A percentile compares a stretch with the other conserved stretches of the same genome.
These are phyloP conservation scores for Brachypteracias leptosomus DNA, from an alignment of 2,113 vertebrate species.

Conservation along the genomic window DNA sequence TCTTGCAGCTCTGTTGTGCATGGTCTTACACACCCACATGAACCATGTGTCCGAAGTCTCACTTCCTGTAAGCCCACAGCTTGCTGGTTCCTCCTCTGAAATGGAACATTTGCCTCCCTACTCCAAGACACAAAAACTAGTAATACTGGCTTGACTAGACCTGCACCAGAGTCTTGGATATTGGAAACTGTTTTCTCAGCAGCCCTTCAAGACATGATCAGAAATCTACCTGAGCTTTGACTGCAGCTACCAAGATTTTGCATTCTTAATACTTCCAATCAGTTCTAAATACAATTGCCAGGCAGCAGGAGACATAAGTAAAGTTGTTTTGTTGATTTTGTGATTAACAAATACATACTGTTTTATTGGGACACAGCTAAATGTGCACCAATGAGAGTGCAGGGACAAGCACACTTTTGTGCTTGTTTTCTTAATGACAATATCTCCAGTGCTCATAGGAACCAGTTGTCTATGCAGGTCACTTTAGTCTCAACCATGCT, in stretches of 20 bases:
- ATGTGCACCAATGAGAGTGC: accelerated
- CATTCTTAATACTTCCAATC: not conserved
- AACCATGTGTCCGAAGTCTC: not conserved
- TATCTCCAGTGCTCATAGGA: not conserved
- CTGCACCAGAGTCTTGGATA: not conserved
- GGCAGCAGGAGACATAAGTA: not conserved
- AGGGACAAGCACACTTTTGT: not conserved
- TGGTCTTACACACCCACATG: not conserved
- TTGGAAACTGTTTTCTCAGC: not conserved
- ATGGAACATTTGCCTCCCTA: not conserved
- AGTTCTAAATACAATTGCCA: not conserved
- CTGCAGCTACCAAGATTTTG: not conserved
- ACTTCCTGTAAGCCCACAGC: not conserved
- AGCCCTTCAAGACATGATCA: not conserved
- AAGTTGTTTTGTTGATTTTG: not conserved
- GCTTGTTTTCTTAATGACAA: not conserved
- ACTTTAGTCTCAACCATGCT: not conserved
- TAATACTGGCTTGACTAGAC: not conserved
- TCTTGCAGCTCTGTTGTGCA: not conserved
- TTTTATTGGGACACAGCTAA: not conserved
- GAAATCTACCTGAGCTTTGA: not conserved
- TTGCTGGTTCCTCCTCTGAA: not conserved
- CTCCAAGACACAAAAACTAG: not conserved
- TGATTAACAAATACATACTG: not conserved
- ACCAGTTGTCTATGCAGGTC: not conserved